These are phyloP conservation scores for Sciaenops ocellatus DNA, from an alignment of 2,797 vertebrate species.

Conservation along the genomic window DNA sequence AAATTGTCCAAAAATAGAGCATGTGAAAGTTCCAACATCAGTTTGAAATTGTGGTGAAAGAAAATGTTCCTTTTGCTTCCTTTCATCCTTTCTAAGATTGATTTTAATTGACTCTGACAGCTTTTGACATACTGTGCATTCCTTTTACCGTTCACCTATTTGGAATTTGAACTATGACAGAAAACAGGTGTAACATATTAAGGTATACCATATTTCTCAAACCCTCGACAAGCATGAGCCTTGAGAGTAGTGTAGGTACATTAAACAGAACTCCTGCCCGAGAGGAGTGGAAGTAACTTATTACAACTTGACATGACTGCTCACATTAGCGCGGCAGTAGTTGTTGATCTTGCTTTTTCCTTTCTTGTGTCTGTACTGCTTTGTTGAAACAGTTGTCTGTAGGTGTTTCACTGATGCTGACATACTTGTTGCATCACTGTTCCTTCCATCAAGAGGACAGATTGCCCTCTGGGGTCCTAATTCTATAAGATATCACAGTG, in stretches of 20 bases:
- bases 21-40: not conserved
- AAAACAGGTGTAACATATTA: conserved; percentile 49
- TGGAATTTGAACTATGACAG: conserved; percentile 39
- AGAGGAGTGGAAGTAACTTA: conserved; percentile 6
- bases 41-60: conserved; percentile 1
- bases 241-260: not conserved
- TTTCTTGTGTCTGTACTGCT: not conserved
- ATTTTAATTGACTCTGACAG: conserved; percentile 19
- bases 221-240: conserved; percentile 3
- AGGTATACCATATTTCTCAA: conserved; percentile 5
- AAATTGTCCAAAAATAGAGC: conserved; percentile 1
- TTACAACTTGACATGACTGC: not conserved
- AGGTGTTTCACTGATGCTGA: conserved; percentile 4
- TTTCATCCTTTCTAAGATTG: not conserved
- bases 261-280: not conserved
- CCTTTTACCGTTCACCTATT: not conserved
- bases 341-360: not conserved
- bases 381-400: conserved; percentile 5
- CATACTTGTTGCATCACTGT: conserved; percentile 14
- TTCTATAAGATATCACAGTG: not conserved
- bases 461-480: conserved; percentile 1
- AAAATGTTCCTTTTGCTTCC: not conserved
- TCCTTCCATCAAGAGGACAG: conserved; percentile 8
- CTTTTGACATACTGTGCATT: conserved; percentile 10
- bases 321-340: not conserved